Evolutionary conservation across 1,140 invertebrate species (phyloP).

Genomic region (Xylocopa sonorina): DNA sequence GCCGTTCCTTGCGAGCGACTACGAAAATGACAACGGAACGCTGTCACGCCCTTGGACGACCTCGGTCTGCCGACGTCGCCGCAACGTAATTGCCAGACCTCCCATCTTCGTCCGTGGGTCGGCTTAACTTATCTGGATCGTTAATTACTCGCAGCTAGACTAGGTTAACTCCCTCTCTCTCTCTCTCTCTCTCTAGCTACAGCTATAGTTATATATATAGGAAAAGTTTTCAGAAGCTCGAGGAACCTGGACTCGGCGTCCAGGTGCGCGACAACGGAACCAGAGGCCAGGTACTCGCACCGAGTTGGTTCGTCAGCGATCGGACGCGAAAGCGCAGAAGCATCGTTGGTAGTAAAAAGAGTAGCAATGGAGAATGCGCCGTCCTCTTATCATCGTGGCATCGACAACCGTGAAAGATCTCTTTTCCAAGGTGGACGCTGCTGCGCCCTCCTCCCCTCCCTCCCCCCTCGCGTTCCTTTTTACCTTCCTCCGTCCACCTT

Average conservation of each 20-base stretch:
- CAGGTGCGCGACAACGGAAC: background rate
- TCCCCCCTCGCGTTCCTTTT: conserved; percentile 7
- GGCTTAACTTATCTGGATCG: conserved; percentile 13
- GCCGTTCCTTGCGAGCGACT: background rate
- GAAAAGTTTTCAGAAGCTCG: too few species aligned
- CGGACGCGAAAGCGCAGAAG: conserved; percentile 62
- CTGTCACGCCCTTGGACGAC: conserved; percentile 6
- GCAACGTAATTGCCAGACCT: conserved; percentile 14
- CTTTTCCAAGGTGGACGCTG: conserved; percentile 66
- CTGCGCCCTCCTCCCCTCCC: background rate
- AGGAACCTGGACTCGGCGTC: background rate
- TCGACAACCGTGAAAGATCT: conserved; percentile 75
- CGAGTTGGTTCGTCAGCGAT: conserved; percentile 55
- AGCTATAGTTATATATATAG: too few species aligned
- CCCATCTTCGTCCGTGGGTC: background rate
- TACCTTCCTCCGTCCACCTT: conserved; percentile 30
- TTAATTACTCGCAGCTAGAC: conserved; percentile 28
- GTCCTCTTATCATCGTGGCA: conserved; percentile 72
- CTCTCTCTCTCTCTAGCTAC: too few species aligned
- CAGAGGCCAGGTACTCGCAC: background rate
- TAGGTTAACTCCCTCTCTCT: background rate
- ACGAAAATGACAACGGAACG: background rate
- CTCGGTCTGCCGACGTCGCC: conserved; percentile 4
- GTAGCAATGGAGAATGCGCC: conserved; percentile 67
- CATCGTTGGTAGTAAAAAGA: conserved; percentile 59